Percentiles rank a stretch among this genome's conserved stretches.
Conservation (phyloP, 2,113 vertebrate genomes). For the Muntiacus muntjak region DNA sequence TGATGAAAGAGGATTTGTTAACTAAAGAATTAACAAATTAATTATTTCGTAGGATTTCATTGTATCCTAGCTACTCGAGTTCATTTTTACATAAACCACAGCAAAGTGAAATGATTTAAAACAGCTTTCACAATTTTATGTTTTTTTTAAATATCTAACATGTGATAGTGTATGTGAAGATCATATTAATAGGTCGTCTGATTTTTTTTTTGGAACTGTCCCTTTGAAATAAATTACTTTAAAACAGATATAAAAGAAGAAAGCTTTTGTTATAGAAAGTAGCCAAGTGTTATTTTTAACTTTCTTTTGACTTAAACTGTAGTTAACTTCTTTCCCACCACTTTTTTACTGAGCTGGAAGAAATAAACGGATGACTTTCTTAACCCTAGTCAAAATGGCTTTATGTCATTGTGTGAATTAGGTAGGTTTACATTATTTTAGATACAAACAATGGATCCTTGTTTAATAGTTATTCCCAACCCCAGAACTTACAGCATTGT, state of each 20-base stretch:
- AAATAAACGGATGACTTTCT: not conserved
- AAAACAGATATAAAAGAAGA: not conserved
- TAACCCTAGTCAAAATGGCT: not conserved
- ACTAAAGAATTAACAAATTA: not conserved
- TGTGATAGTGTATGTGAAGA: not conserved
- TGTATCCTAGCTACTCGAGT: not conserved
- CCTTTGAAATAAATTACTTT: not conserved
- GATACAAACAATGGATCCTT: not conserved
- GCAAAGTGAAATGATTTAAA: not conserved
- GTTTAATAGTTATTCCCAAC: not conserved
- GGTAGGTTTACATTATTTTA: not conserved
- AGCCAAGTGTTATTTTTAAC: not conserved
- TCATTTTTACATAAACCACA: not conserved
- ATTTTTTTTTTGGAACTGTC: not conserved
- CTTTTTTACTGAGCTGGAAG: not conserved
- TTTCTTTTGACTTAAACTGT: not conserved
- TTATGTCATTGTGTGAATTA: not conserved
- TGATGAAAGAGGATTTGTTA: not conserved
- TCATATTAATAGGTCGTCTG: not conserved
- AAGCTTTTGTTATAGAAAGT: constrained; percentile 2
- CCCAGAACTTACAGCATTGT: not conserved
- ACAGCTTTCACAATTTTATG: not conserved
- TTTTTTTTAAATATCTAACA: not conserved
- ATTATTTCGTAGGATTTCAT: not conserved
- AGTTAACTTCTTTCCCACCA: not conserved